Evolutionary conservation across 2,797 vertebrate species (phyloP).

Genomic region (Microhierax caerulescens): DNA sequence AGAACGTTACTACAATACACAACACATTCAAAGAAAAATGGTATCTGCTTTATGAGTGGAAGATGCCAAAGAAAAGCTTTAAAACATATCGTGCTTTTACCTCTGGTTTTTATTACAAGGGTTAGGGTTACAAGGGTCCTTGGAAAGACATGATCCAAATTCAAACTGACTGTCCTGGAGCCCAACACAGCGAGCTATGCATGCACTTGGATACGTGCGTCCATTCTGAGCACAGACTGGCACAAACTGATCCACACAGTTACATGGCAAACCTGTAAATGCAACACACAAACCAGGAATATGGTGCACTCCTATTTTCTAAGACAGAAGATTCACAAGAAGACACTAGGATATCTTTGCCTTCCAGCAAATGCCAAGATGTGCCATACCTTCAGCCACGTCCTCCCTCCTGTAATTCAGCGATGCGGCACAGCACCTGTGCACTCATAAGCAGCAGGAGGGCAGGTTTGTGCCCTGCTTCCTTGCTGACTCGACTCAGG

Average conservation of each 20-base stretch:
- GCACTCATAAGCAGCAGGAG: background rate
- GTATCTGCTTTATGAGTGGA: background rate
- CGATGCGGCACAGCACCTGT: background rate
- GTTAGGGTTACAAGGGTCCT: slow-evolving; percentile 86
- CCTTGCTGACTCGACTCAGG: background rate
- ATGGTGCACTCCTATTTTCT: background rate
- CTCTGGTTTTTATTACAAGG: slow-evolving; percentile 89
- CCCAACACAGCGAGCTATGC: slow-evolving; percentile 93
- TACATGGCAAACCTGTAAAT: slow-evolving; percentile 88
- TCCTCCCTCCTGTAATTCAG: background rate
- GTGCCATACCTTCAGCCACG: background rate
- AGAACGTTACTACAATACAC: background rate
- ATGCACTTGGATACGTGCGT: slow-evolving; percentile 93
- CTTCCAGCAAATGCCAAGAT: background rate
- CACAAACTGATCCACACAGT: slow-evolving; percentile 91
- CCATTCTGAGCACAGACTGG: slow-evolving; percentile 93
- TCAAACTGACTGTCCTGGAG: slow-evolving; percentile 91
- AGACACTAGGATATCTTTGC: background rate
- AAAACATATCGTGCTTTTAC: slow-evolving; percentile 67
- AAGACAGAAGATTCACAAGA: background rate
- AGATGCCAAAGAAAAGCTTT: background rate
- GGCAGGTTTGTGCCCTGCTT: background rate
- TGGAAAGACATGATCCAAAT: slow-evolving; percentile 87
- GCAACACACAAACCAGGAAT: background rate
- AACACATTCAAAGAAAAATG: background rate